A percentile compares a stretch with the other conserved stretches of the same genome.
Evolutionary conservation across 1,140 invertebrate genomes (phyloP).

Genomic region (Brachionus asplanchnoidis): DNA sequence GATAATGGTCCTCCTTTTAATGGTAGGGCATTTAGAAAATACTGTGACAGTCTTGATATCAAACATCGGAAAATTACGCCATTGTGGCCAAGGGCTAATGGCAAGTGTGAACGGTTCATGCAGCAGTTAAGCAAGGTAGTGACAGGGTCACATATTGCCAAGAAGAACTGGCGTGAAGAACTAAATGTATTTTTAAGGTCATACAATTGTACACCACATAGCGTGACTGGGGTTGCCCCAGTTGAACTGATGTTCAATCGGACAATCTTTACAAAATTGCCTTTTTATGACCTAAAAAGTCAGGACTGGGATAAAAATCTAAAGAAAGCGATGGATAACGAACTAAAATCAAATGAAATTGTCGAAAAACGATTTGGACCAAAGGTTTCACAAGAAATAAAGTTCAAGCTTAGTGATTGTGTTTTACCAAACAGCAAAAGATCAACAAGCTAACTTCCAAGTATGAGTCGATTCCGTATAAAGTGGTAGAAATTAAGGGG

Average conservation of each 20-base stretch:
- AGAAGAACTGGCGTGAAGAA: no score
- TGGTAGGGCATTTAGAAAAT: not conserved
- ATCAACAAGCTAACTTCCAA: no score
- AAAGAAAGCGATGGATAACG: not conserved
- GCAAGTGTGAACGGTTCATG: not conserved
- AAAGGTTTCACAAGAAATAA: no score
- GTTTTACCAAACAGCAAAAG: no score
- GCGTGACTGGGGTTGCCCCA: not conserved
- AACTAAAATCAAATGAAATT: no score
- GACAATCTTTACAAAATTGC: not conserved
- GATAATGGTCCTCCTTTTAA: not conserved
- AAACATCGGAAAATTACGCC: not conserved
- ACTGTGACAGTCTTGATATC: not conserved
- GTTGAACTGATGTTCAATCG: not conserved
- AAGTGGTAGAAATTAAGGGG: no score
- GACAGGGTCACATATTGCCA: not conserved
- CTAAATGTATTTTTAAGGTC: no score
- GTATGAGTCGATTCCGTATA: no score
- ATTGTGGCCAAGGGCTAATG: not conserved
- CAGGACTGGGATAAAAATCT: not conserved
- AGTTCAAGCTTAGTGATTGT: no score
- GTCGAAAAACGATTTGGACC: no score
- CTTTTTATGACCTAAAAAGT: not conserved
- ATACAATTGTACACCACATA: no score
- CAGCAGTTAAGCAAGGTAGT: not conserved